Base-by-base conservation (phyloP, 2,797 vertebrate species). In the Synaphobranchus kaupii region DNA sequence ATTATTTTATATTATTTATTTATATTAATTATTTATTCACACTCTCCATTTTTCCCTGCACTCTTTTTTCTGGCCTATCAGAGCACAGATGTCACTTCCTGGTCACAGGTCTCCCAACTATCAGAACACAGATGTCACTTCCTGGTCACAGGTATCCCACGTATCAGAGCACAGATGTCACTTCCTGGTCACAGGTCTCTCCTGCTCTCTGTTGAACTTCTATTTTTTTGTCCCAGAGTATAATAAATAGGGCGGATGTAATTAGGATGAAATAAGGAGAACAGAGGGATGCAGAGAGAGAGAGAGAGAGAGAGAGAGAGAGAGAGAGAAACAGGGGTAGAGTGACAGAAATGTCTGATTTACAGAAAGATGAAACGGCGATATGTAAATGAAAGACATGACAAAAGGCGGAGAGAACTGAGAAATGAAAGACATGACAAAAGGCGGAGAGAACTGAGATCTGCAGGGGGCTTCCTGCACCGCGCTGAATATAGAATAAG, bases 321-420 rank as follows among this genome's bases (percentile, higher is more conserved):
- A 80, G 39, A 85, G 58, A n/a, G 47, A 44, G n/a, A 54, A 34
- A 86, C 86, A 89, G 86, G 90, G 85, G 86, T 47, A 86, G 60
- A 87, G 89, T 81, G 85, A 89, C 85, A 44, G 84, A 85, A 52
- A 54, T 50, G 48, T 54, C n/a, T 28, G 81, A 48, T 28, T 83
- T 50, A 31, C 50, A 83, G 12, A 54, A 28, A 54, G 44, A 52
- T 54, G 81, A 56, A 83, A 54, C 17, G 81, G 10, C 81, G n/a
- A 5, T 31, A 83, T 83, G n/a, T 31, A 54, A 83, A 83, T 83
- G 48, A 83, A n/a, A 60, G 63, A n/a, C 80, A 56, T 56, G 34
- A 39, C 54, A 39, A 84, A 22, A 34, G 60, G 60, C 50, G 34
- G 78, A 25, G 44, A 44, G 56, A n/a, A 7, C 66, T 48, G 4